These are phyloP conservation scores for Spodoptera frugiperda DNA, from an alignment of 1,140 invertebrate species.

Conservation along the genomic window DNA sequence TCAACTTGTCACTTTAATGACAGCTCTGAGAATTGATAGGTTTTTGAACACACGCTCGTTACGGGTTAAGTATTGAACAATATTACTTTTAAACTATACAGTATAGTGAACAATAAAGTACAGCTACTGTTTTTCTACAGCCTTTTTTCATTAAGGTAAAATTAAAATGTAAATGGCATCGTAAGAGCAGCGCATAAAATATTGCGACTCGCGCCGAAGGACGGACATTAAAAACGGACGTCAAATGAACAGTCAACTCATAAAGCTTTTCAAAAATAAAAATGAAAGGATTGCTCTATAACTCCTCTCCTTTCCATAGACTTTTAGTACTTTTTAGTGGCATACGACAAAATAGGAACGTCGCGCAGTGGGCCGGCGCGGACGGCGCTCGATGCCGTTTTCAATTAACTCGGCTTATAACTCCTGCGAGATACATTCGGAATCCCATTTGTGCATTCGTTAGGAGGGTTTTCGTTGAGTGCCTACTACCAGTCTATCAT, in stretches of 20 bases:
- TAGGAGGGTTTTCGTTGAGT: constrained; percentile 23
- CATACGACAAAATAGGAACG: constrained; percentile 35
- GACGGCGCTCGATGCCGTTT: constrained; percentile 21
- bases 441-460: constrained; percentile 42
- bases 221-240: constrained; percentile 8
- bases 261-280: constrained; percentile 28
- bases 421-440: constrained; percentile 25
- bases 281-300: constrained; percentile 21
- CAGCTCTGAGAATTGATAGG: background rate
- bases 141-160: no score
- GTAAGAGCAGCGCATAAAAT: background rate
- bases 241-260: constrained; percentile 28
- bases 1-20: constrained; percentile 2
- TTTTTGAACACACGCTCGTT: background rate
- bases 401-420: constrained; percentile 43
- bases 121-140: no score
- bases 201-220: constrained; percentile 14
- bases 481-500: no score
- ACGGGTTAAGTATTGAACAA: no score
- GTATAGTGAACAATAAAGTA: no score
- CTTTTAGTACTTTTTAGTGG: constrained; percentile 31
- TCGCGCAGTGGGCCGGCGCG: background rate
- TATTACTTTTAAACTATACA: no score
- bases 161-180: background rate
- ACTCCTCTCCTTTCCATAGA: constrained; percentile 23